Evolutionary conservation across 2,888 invertebrate genomes (phyloP).

Genomic region (Apamea monoglypha): DNA sequence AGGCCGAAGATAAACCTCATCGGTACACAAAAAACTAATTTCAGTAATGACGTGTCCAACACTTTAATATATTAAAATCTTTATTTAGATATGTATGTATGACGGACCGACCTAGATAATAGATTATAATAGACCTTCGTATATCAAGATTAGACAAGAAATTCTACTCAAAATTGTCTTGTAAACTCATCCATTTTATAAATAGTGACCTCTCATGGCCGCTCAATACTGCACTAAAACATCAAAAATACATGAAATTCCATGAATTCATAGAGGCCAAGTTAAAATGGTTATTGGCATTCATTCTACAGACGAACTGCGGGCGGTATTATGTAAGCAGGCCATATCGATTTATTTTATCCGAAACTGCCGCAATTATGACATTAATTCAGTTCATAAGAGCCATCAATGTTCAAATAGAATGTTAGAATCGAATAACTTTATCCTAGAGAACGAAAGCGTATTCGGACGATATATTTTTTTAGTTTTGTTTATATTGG

Average conservation of each 20-base stretch:
- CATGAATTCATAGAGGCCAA: conserved; percentile 77
- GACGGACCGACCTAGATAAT: conserved; percentile 71
- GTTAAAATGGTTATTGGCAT: conserved; percentile 75
- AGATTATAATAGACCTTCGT: conserved; percentile 76
- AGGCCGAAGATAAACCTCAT: conserved; percentile 14
- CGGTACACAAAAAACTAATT: conserved; percentile 57
- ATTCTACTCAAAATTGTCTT: conserved; percentile 78
- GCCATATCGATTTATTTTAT: conserved; percentile 89
- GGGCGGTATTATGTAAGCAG: conserved; percentile 88
- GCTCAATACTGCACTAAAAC: conserved; percentile 59
- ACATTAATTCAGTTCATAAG: conserved; percentile 88
- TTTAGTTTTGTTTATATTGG: conserved; percentile 74
- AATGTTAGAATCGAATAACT: conserved; percentile 86
- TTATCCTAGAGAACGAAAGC: conserved; percentile 81
- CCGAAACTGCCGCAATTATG: conserved; percentile 88
- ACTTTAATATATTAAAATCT: conserved; percentile 59
- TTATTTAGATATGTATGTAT: conserved; percentile 54
- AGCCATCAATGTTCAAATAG: conserved; percentile 85
- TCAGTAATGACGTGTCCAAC: conserved; percentile 63
- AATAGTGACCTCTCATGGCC: conserved; percentile 69
- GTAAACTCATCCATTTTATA: conserved; percentile 77
- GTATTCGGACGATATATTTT: conserved; percentile 75
- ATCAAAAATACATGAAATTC: conserved; percentile 67
- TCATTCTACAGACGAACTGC: conserved; percentile 81
- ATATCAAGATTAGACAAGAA: conserved; percentile 80